A percentile compares a stretch with the other conserved stretches of the same genome.
These are phyloP conservation scores for Cyclura pinguis DNA, from an alignment of 2,797 vertebrate species.

Conservation along the genomic window DNA sequence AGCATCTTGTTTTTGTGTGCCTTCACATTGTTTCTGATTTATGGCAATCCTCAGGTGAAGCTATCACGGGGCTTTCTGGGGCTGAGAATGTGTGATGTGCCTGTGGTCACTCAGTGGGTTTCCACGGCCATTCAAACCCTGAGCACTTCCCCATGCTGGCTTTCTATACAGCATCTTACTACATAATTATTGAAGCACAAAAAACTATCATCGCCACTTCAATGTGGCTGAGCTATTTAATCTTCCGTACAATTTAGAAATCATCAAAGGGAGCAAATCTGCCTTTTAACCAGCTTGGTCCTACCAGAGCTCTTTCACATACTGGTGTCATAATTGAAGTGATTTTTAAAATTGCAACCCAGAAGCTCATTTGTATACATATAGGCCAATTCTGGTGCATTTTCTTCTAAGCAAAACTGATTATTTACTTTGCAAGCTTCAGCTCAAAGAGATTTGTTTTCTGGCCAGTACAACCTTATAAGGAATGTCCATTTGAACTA, in stretches of 20 bases:
- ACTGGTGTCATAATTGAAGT: neutral
- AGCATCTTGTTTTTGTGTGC: too few species aligned
- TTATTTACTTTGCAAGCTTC: neutral
- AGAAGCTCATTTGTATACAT: neutral
- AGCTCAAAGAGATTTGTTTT: neutral
- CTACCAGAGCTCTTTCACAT: neutral
- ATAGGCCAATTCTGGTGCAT: neutral
- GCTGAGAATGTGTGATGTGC: too few species aligned
- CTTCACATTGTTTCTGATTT: too few species aligned
- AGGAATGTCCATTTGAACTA: neutral
- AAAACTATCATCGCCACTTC: neutral
- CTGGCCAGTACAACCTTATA: neutral
- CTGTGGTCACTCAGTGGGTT: too few species aligned
- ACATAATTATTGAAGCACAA: conserved; percentile 24
- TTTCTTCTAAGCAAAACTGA: neutral
- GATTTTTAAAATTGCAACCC: neutral
- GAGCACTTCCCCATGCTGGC: too few species aligned
- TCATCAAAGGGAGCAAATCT: neutral
- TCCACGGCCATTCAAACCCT: too few species aligned
- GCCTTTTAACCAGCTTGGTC: neutral
- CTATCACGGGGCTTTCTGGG: too few species aligned
- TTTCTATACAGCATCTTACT: conserved; percentile 7
- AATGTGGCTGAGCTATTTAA: neutral
- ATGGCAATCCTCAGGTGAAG: too few species aligned
- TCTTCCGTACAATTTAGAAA: neutral